phyloP scores from a whole-genome alignment of 2,888 invertebrate genomes.

The Bombylius discolor region DNA sequence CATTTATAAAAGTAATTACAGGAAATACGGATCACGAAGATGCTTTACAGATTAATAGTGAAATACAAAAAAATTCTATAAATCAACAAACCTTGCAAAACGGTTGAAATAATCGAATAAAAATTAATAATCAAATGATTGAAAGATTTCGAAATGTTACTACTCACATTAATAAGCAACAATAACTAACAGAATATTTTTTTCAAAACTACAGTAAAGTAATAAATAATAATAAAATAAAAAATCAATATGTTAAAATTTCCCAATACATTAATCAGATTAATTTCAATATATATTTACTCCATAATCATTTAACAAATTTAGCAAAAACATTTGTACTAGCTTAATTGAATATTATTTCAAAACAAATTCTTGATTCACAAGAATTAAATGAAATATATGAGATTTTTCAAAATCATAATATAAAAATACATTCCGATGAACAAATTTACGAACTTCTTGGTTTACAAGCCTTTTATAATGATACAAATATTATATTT shows the following conservation, averaged over 20 bases:
- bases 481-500: too few relatives aligned
- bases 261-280: neutral
- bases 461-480: too few relatives aligned
- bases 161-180: too few relatives aligned
- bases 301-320: neutral
- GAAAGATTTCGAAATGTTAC: too few relatives aligned
- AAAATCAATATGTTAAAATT: neutral
- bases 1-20: too few relatives aligned
- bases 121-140: too few relatives aligned
- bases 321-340: neutral
- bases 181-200: neutral
- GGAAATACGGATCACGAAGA: too few relatives aligned
- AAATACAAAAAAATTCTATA: too few relatives aligned
- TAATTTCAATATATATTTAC: neutral
- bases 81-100: too few relatives aligned
- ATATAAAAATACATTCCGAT: neutral
- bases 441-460: neutral
- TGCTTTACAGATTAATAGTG: too few relatives aligned
- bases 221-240: neutral
- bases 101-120: too few relatives aligned
- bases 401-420: neutral
- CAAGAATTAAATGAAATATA: neutral
- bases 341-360: neutral
- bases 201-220: neutral
- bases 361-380: neutral